phyloP scores from a whole-genome alignment of 2,113 vertebrate genomes.

The Cryptotis parvus region DNA sequence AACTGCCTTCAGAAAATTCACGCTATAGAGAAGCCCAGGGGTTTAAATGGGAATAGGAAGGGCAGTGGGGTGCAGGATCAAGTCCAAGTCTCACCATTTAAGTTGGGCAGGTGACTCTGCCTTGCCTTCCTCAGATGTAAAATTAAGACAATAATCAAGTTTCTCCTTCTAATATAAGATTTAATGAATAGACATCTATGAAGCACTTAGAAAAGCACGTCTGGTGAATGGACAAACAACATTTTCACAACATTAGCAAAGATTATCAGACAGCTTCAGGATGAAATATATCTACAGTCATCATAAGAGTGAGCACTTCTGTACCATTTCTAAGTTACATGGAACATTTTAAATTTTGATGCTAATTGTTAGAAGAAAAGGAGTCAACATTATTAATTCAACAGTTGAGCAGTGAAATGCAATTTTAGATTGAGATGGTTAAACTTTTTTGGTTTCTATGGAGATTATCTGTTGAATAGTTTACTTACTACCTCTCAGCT shows the following conservation, averaged over 20 bases:
- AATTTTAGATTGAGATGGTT: conserved; percentile 89
- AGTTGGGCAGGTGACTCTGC: neutral
- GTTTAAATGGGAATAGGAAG: neutral
- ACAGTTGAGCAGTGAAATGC: conserved; percentile 84
- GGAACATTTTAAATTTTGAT: conserved; percentile 41
- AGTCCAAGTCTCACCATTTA: neutral
- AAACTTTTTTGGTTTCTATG: conserved; percentile 94
- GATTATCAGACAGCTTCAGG: neutral
- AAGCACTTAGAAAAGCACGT: neutral
- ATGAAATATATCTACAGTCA: neutral
- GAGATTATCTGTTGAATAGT: conserved; percentile 94
- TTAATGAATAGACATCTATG: neutral
- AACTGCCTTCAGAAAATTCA: neutral
- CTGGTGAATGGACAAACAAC: neutral
- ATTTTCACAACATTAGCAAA: neutral
- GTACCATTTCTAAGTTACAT: neutral
- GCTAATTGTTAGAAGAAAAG: conserved; percentile 46
- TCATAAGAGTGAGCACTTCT: neutral
- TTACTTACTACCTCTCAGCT: conserved; percentile 90
- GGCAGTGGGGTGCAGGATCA: neutral
- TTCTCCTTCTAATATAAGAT: neutral
- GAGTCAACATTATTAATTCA: conserved; percentile 80
- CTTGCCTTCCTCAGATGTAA: conserved; percentile 25
- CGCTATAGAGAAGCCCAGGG: neutral
- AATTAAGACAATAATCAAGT: neutral